Evolutionary conservation across 2,888 invertebrate species (phyloP).

Genomic region (Drosophila pseudotalamancana): DNA sequence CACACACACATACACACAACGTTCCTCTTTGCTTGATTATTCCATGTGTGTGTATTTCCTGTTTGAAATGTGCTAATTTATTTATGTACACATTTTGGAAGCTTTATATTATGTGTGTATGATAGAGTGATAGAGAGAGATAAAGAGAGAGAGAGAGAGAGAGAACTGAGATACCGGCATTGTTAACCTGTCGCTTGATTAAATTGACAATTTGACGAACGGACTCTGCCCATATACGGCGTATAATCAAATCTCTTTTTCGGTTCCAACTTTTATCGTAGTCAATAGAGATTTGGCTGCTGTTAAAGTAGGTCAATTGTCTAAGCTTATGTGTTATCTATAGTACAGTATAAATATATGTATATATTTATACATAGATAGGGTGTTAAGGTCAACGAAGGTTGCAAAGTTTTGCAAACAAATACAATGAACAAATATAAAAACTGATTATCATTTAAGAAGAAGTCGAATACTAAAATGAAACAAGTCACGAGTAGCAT

Average conservation of each 20-base stretch:
- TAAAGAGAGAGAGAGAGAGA: neutral
- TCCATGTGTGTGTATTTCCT: slow-evolving; percentile 60
- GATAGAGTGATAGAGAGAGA: slow-evolving; percentile 3
- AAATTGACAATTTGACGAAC: slow-evolving; percentile 29
- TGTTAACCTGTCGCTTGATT: slow-evolving; percentile 47
- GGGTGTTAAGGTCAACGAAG: slow-evolving; percentile 35
- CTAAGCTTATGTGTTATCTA: no score
- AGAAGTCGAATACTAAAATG: neutral
- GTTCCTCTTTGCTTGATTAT: slow-evolving; percentile 55
- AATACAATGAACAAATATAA: neutral
- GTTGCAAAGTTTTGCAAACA: slow-evolving; percentile 1
- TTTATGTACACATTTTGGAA: slow-evolving; percentile 40
- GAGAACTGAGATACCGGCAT: slow-evolving; percentile 25
- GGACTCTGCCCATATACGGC: neutral
- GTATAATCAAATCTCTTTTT: neutral
- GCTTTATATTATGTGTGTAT: slow-evolving; percentile 23
- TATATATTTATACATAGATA: slow-evolving; percentile 7
- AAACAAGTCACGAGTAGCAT: slow-evolving; percentile 5
- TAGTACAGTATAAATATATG: neutral
- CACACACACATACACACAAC: slow-evolving; percentile 18
- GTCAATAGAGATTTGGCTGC: neutral
- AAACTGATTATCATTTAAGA: slow-evolving; percentile 4
- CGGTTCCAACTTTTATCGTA: neutral
- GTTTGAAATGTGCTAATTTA: slow-evolving; percentile 66
- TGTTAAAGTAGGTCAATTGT: slow-evolving; percentile 50